Evolutionary conservation across 2,888 invertebrate species (phyloP).

Genomic region (Drosophila paramelanica): DNA sequence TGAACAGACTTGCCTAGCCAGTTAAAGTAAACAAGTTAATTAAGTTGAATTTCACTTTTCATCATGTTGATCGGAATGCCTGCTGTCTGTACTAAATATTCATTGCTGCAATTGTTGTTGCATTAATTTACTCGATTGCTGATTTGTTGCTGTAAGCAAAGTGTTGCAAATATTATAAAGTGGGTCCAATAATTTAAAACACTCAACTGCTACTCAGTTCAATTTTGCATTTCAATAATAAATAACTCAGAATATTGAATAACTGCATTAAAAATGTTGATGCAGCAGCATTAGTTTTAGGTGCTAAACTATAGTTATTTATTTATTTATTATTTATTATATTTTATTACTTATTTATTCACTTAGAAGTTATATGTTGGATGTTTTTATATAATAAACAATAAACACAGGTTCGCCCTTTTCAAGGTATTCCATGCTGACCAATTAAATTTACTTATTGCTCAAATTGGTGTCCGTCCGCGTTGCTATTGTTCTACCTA

Average conservation of each 20-base stretch:
- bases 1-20: conserved; percentile 6
- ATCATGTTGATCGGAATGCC: conserved; percentile 18
- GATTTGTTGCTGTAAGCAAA: neutral
- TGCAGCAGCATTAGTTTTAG: too few relatives aligned
- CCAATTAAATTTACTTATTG: conserved; percentile 24
- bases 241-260: neutral
- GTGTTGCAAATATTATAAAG: neutral
- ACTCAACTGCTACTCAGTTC: neutral
- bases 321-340: too few relatives aligned
- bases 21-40: conserved; percentile 47
- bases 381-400: too few relatives aligned
- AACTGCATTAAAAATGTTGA: too few relatives aligned
- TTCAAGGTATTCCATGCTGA: conserved; percentile 2
- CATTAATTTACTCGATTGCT: conserved; percentile 9
- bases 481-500: conserved; percentile 43
- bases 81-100: conserved; percentile 6
- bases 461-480: conserved; percentile 1
- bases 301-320: too few relatives aligned
- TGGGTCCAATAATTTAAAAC: neutral
- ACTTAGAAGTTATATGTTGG: too few relatives aligned
- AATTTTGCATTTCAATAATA: neutral
- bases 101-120: conserved; percentile 14
- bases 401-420: neutral
- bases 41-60: conserved; percentile 37
- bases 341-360: too few relatives aligned